Evolutionary conservation across 2,113 vertebrate genomes (phyloP).

Genomic region (Siphamia tubifer): DNA sequence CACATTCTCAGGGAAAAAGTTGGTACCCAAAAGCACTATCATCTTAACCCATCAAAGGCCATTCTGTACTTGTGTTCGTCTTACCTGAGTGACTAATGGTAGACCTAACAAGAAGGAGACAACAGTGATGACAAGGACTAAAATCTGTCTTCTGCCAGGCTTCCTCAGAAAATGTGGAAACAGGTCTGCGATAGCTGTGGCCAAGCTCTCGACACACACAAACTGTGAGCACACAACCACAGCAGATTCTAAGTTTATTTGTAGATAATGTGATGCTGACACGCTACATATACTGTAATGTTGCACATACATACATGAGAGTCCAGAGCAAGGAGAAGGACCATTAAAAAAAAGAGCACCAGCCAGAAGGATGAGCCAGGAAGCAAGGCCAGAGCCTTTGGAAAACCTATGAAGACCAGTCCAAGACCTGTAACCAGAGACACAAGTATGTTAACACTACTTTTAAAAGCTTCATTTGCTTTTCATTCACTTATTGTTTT

Average conservation of each 20-base stretch:
- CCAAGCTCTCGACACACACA: constrained; percentile 91
- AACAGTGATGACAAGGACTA: constrained; percentile 82
- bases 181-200: constrained; percentile 87
- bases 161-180: constrained; percentile 85
- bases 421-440: constrained; percentile 80
- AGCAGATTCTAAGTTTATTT: background rate
- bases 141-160: constrained; percentile 79
- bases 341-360: constrained; percentile 93
- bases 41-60: too few species aligned
- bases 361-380: constrained; percentile 88
- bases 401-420: constrained; percentile 87
- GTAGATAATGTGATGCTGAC: too few species aligned
- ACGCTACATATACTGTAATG: too few species aligned
- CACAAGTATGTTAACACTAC: background rate
- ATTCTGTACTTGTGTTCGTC: too few species aligned
- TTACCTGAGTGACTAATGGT: constrained; percentile 86
- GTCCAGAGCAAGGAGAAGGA: constrained; percentile 90
- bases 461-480: too few species aligned
- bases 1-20: too few species aligned
- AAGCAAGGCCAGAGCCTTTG: constrained; percentile 87
- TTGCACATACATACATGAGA: constrained; percentile 80
- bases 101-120: constrained; percentile 88
- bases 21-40: too few species aligned
- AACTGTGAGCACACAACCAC: constrained; percentile 78
- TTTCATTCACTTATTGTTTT: too few species aligned